These are phyloP conservation scores for Enteromius anoplus DNA, from an alignment of 2,797 vertebrate species.

Conservation along the genomic window DNA sequence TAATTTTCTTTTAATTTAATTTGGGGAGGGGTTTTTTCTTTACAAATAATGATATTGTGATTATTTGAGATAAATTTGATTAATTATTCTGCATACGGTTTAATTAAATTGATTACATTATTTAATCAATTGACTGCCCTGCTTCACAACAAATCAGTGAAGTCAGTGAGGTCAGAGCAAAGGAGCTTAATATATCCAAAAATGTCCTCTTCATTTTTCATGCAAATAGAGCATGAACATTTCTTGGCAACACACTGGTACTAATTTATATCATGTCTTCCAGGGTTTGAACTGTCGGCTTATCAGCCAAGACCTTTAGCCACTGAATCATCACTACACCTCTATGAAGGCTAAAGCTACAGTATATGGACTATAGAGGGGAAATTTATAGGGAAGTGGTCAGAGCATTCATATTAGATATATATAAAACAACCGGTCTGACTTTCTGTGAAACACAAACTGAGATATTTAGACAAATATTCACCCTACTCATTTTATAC, in stretches of 20 bases:
- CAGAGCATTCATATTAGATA: neutral
- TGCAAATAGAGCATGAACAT: slow-evolving; percentile 40
- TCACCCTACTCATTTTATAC: neutral
- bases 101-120: neutral
- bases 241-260: slow-evolving; percentile 35
- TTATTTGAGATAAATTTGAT: neutral
- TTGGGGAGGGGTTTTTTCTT: neutral
- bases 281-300: slow-evolving; percentile 8
- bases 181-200: slow-evolving; percentile 36
- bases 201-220: slow-evolving; percentile 20
- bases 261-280: slow-evolving; percentile 38
- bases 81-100: neutral
- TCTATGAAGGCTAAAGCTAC: neutral
- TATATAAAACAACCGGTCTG: neutral
- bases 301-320: slow-evolving; percentile 17
- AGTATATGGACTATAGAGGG: neutral
- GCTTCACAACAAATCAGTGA: neutral
- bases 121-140: neutral
- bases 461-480: neutral
- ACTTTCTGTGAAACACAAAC: neutral
- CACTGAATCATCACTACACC: neutral
- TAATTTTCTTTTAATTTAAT: neutral
- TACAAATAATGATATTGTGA: neutral
- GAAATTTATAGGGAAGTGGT: neutral
- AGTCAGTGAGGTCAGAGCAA: neutral